Evolutionary conservation across 2,113 vertebrate genomes (phyloP).

Genomic region (Hydrochoerus hydrochaeris): DNA sequence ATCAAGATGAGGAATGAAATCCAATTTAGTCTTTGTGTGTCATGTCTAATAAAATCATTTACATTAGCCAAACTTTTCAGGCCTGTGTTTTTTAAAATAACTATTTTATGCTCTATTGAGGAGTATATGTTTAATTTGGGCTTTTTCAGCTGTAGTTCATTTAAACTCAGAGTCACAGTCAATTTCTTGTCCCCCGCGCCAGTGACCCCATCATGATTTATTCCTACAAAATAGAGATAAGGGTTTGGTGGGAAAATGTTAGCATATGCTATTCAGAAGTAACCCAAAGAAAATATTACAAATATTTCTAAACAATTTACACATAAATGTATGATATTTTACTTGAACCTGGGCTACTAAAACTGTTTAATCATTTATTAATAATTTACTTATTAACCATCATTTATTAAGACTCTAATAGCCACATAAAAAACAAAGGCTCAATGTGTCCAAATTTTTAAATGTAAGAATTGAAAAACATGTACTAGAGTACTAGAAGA

Average conservation of each 20-base stretch:
- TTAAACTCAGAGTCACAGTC: not conserved
- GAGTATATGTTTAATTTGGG: not conserved
- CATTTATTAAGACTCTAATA: too few relatives aligned
- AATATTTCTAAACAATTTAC: constrained; percentile 24
- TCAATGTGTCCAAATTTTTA: constrained; percentile 11
- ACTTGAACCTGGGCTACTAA: constrained; percentile 3
- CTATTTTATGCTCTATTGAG: not conserved
- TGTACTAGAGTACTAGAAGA: not conserved
- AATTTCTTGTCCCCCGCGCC: not conserved
- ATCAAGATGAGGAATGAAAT: constrained; percentile 63
- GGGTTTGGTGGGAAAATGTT: not conserved
- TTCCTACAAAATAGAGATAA: not conserved
- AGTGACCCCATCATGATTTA: not conserved
- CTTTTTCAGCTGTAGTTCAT: not conserved
- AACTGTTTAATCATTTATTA: constrained; percentile 34
- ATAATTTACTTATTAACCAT: too few relatives aligned
- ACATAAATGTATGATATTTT: not conserved
- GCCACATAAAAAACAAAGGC: not conserved
- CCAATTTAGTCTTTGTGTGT: constrained; percentile 44
- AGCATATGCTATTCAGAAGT: constrained; percentile 39
- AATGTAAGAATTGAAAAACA: constrained; percentile 27
- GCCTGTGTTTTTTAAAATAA: constrained; percentile 47
- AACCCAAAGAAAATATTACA: not conserved
- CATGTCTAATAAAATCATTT: constrained; percentile 55
- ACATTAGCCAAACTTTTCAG: constrained; percentile 54